Evolutionary conservation across 2,888 invertebrate genomes (phyloP), one percentile per base, ranked within the genome.

Genomic region (Chrysolina americana): DNA sequence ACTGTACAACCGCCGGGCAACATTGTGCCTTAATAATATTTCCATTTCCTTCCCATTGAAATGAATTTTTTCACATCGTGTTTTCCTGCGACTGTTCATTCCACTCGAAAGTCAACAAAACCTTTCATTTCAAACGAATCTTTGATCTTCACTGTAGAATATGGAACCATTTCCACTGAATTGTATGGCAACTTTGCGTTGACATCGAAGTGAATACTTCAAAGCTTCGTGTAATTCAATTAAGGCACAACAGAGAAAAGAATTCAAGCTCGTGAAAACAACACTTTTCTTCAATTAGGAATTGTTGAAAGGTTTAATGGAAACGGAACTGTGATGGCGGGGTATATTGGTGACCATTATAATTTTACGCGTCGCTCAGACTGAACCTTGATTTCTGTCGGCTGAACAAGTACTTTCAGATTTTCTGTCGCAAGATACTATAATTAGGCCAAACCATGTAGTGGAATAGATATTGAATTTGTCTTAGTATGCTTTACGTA

Each of bases 141-240:
- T 48, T 48, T 48, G 17, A 48, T 48, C 48, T 17, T 10, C 48
- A 9, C 17, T 8, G 9, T n/a, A 17, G 48, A 48, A 48, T 17
- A 17, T 17, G 17, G 48, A 48, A 48, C 48, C 48, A 48, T 48
- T 48, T n/a, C 48, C 48, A 48, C 48, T 17, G 36, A 36, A 36
- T 36, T 36, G 36, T 36, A 36, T 36, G 36, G 36, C 36, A 36
- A 36, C 36, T 48, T 48, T 48, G 17, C 48, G 48, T 48, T 48
- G 48, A n/a, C 48, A 48, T 48, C n/a, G 17, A 17, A 48, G 48
- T 17, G 17, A 48, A 48, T 48, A 17, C 48, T 48, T 17, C 17
- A 48, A 17, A 48, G 17, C 48, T 48, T 48, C 48, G 48, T 48
- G 17, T 48, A 48, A 48, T 48, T 48, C 17, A 48, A 48, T 48